Base-by-base conservation (phyloP, 2,797 vertebrate genomes). In the Chaunax sp. region DNA sequence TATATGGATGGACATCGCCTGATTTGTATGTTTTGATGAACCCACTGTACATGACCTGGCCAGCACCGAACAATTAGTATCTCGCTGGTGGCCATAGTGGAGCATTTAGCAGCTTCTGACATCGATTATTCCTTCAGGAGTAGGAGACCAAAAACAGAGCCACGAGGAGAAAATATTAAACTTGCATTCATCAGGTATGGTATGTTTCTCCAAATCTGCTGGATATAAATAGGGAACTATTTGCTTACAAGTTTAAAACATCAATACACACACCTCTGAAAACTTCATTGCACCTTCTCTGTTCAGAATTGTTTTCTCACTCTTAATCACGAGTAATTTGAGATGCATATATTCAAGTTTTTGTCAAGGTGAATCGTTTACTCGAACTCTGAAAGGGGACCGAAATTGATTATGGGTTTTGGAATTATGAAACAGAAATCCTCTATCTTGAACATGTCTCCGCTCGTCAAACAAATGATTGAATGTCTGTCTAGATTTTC, bases 371-470 rank as follows among this genome's bases (percentile, higher is more conserved):
- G 77, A 40, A 15, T 40, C 87, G 69, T 78, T 66, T 54, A 85
- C 74, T 74, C 16, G 1, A 67, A 40, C 45, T 41, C 76, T 80
- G 83, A 68, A 78, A 80, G 58, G 51, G 71, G 54, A 75, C 79
- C 75, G 43, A 81, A 85, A 89, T 87, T 69, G 80, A 89, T 90
- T 80, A 84, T 67, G 72, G 69, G 53, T 53, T 78, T 88, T 61
- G 72, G 74, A 88, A 90, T 90, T 86, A 91, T 81, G 73, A 87
- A 87, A 90, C 84, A 72, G 64, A 86, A 87, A 85, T 86, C 70
- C 70, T 75, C 73, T 82, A 60, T 76, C 82, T 85, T 80, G 77
- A 87, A 87, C 79, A 84, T 77, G 78, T 83, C 80, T 80, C 76
- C 71, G 81, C 70, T 75, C 87, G 73, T 90, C 83, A 82, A 72